phyloP scores from a whole-genome alignment of 2,113 vertebrate species.

The Acinonyx jubatus region DNA sequence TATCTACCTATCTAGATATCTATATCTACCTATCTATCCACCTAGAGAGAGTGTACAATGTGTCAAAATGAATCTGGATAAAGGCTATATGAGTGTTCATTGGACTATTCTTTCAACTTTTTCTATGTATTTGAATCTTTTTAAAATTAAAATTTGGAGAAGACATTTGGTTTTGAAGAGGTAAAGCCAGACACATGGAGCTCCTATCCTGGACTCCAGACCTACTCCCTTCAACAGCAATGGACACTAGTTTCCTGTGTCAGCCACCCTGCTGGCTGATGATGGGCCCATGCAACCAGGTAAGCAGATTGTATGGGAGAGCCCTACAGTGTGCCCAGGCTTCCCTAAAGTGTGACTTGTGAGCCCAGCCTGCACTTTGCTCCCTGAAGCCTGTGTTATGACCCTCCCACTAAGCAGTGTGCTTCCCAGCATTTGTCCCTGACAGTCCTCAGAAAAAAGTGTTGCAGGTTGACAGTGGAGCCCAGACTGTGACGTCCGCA shows the following conservation, averaged over 20 bases:
- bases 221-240: not conserved
- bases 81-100: not conserved
- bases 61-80: not conserved
- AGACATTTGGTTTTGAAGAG: not conserved
- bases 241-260: not conserved
- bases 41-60: not conserved
- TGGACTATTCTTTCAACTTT: not conserved
- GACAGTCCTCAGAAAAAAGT: conserved; percentile 20
- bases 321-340: not conserved
- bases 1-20: not conserved
- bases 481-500: not conserved
- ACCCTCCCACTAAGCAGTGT: not conserved
- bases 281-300: accelerated
- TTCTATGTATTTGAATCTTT: not conserved
- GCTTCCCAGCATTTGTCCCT: not conserved
- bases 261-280: not conserved
- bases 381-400: not conserved
- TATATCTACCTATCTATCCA: not conserved
- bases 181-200: not conserved
- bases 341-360: not conserved
- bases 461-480: conserved; percentile 23
- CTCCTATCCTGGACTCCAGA: not conserved
- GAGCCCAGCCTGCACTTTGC: not conserved
- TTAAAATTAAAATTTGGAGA: not conserved
- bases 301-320: not conserved